phyloP scores from a whole-genome alignment of 1,140 invertebrate genomes.

The Polyergus mexicanus region DNA sequence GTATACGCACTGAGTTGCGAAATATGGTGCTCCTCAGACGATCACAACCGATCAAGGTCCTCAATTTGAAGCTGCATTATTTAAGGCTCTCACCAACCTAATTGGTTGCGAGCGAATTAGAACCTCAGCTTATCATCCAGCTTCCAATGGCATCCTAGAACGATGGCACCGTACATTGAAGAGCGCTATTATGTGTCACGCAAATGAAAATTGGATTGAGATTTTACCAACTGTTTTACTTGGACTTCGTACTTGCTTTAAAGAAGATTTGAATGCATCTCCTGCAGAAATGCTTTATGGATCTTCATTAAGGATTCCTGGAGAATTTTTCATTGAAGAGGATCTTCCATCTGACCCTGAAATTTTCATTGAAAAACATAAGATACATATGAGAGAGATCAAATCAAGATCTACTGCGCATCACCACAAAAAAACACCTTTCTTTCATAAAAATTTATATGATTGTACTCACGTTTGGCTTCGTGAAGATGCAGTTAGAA shows the following conservation, averaged over 20 bases:
- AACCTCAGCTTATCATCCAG: constrained; percentile 31
- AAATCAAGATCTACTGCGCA: background rate
- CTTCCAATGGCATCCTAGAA: constrained; percentile 30
- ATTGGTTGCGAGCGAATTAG: background rate
- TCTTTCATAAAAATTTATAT: background rate
- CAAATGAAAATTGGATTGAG: background rate
- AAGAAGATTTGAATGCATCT: background rate
- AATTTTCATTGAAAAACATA: background rate
- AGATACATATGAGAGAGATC: background rate
- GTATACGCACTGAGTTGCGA: background rate
- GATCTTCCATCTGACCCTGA: background rate
- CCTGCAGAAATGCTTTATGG: background rate
- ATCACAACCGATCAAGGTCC: constrained; percentile 40
- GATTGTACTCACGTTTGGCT: background rate
- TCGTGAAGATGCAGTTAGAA: background rate
- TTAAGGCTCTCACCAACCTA: constrained; percentile 4
- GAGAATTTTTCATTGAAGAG: constrained; percentile 24
- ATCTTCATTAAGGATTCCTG: background rate
- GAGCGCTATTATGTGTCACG: background rate
- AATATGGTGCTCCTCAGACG: background rate
- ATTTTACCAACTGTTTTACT: constrained; percentile 5
- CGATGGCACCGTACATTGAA: background rate
- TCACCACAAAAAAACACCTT: background rate
- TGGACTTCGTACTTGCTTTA: background rate
- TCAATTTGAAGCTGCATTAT: constrained; percentile 24